Evolutionary conservation across 2,888 invertebrate species (phyloP).

Genomic region (Ennomos quercinarius): DNA sequence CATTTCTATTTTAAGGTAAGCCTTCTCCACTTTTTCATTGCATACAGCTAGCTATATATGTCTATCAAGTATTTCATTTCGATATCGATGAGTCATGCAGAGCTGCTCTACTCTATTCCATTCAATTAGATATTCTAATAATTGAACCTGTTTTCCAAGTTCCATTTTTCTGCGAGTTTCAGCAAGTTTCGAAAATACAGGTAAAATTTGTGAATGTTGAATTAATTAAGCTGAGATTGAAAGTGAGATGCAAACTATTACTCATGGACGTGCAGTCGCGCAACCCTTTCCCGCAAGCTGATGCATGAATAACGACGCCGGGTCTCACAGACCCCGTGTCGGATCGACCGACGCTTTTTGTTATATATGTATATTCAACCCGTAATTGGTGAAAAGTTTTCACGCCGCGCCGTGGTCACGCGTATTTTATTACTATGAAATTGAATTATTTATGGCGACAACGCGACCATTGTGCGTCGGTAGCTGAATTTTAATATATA

Average conservation of each 20-base stretch:
- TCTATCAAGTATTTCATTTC: not conserved
- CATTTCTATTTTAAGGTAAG: not conserved
- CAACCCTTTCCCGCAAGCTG: constrained; percentile 49
- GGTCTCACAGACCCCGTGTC: constrained; percentile 47
- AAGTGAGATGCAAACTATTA: constrained; percentile 33
- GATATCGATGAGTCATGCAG: constrained; percentile 3
- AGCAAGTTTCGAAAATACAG: not conserved
- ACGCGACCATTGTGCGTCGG: constrained; percentile 75
- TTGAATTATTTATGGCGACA: constrained; percentile 84
- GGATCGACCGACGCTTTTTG: constrained; percentile 78
- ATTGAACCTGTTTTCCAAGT: too few relatives aligned
- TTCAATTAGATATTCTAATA: too few relatives aligned
- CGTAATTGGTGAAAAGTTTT: constrained; percentile 85
- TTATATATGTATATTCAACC: constrained; percentile 82
- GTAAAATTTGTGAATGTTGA: not conserved
- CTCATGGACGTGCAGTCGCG: constrained; percentile 29
- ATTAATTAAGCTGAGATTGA: constrained; percentile 19
- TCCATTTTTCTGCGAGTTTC: too few relatives aligned
- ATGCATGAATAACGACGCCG: constrained; percentile 49
- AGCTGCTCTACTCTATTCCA: not conserved
- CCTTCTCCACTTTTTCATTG: constrained; percentile 2
- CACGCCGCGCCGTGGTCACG: constrained; percentile 82
- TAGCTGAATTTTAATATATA: constrained; percentile 82
- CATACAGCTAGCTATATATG: not conserved
- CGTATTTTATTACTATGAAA: constrained; percentile 86